These are phyloP conservation scores for Dinothrombium tinctorium DNA, from an alignment of 1,140 invertebrate species.

Conservation along the genomic window DNA sequence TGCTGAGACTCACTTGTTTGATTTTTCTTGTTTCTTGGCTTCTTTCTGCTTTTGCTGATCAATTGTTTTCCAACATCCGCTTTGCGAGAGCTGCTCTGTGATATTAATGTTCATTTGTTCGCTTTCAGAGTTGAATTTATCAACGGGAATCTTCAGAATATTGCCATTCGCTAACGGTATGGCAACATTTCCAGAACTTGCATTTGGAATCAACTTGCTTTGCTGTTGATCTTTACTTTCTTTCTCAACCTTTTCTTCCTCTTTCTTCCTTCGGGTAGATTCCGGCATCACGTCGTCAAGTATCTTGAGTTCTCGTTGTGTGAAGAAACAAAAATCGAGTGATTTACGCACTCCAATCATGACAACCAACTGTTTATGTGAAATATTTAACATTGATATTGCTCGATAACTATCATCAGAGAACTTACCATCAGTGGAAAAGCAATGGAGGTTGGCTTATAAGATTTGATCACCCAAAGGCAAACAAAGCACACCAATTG, in stretches of 20 bases:
- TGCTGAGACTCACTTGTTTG: background rate
- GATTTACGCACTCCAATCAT: constrained; percentile 89
- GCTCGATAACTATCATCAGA: background rate
- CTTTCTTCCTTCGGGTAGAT: constrained; percentile 42
- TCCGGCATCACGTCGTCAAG: constrained; percentile 95
- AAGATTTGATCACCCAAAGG: constrained; percentile 88
- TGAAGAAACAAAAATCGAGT: constrained; percentile 74
- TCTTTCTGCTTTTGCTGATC: constrained; percentile 24
- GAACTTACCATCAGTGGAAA: constrained; percentile 82
- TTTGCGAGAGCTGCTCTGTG: constrained; percentile 74
- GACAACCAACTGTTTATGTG: constrained; percentile 47
- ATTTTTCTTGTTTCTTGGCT: background rate
- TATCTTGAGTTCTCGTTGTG: constrained; percentile 76
- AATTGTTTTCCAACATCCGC: constrained; percentile 78
- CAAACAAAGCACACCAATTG: constrained; percentile 72
- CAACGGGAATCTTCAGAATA: constrained; percentile 67
- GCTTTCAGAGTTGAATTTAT: constrained; percentile 25
- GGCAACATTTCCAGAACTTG: constrained; percentile 38
- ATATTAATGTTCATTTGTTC: constrained; percentile 42
- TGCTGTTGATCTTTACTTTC: constrained; percentile 5
- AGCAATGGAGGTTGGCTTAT: constrained; percentile 72
- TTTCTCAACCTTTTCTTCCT: constrained; percentile 11
- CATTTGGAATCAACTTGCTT: constrained; percentile 12
- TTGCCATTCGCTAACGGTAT: constrained; percentile 71
- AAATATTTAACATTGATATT: no score